Evolutionary conservation across 1,140 invertebrate species (phyloP).

Genomic region (Pachyrhynchus sulphureomaculatus): DNA sequence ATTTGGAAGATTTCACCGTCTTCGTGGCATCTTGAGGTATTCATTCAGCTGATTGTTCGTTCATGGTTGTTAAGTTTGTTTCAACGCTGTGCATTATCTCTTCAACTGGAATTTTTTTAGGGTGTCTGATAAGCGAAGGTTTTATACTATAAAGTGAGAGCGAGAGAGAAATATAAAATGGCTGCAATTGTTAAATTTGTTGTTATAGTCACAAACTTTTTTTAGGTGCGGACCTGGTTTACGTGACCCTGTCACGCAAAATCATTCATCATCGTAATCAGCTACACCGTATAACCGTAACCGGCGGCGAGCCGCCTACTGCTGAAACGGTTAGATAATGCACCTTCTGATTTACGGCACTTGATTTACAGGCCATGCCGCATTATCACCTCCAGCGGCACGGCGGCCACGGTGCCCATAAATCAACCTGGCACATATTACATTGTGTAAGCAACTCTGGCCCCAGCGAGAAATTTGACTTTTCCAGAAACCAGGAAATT

Average conservation of each 20-base stretch:
- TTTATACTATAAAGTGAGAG: no score
- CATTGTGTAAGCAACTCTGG: slow-evolving; percentile 14
- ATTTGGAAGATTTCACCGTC: no score
- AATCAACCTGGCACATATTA: slow-evolving; percentile 23
- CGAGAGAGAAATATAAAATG: no score
- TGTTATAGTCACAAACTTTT: no score
- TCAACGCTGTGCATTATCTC: no score
- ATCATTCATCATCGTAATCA: slow-evolving; percentile 32
- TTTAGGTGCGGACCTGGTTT: slow-evolving; percentile 18
- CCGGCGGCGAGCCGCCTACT: slow-evolving; percentile 15
- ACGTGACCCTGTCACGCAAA: slow-evolving; percentile 6
- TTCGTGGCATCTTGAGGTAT: no score
- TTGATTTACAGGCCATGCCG: slow-evolving; percentile 27
- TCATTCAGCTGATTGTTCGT: no score
- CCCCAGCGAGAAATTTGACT: slow-evolving; percentile 15
- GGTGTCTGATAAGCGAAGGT: no score
- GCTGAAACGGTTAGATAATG: slow-evolving; percentile 32
- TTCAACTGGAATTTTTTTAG: no score
- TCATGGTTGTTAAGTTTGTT: no score
- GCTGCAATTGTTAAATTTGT: no score
- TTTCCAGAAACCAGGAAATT: neutral
- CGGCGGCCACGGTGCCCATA: slow-evolving; percentile 17
- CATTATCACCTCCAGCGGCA: slow-evolving; percentile 27
- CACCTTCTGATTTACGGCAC: slow-evolving; percentile 32
- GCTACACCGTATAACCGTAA: slow-evolving; percentile 13